Base-by-base conservation (phyloP, 1,140 invertebrate genomes). In the Acromyrmex echinatior region DNA sequence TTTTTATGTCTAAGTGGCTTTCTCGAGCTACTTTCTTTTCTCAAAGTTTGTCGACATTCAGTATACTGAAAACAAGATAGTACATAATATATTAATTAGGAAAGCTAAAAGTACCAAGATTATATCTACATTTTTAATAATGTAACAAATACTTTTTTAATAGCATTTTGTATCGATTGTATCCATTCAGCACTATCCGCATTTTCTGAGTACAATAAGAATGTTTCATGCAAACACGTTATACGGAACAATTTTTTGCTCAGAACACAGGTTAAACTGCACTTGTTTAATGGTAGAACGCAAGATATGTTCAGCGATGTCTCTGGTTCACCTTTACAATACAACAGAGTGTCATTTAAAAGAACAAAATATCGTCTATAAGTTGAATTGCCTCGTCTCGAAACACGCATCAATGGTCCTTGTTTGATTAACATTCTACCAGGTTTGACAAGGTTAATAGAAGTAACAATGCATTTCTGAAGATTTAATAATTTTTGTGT, bases 351-450 rank as follows among this genome's bases (percentile, higher is more conserved):
- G 60, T 95, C 95, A 80, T 90, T 95, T 0, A 95, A 79, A 18
- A 95, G 91, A 80, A 95, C 76, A 73, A 96, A 92, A 96, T 97
- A 93, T 96, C 97, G 82, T 92, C 96, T 93, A 96, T 96, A 87
- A 95, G 95, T 91, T 96, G 95, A 86, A 96, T 96, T 95, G 12
- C 95, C 95, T 90, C 95, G 95, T 56, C 95, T 94, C 0, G 95
- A 95, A 76, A 97, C 97, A 95, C 97, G 97, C 92, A 97, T 96
- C 1, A 98, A 94, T 31, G 96, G 93, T 16, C 97, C 97, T 94
- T 98, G 97, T 91, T 97, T 97, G 58, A 98, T 96, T 66, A 98
- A 95, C 80, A 96, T 96, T 45, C 97, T 95, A 2, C 97, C 97
- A 49, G 97, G 97, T 86, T 96, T 96, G 0, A 98, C 95, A 60